Evolutionary conservation across 1,140 invertebrate genomes (phyloP), one percentile per base, ranked within the genome.

Genomic region (Diorhabda elongata): DNA sequence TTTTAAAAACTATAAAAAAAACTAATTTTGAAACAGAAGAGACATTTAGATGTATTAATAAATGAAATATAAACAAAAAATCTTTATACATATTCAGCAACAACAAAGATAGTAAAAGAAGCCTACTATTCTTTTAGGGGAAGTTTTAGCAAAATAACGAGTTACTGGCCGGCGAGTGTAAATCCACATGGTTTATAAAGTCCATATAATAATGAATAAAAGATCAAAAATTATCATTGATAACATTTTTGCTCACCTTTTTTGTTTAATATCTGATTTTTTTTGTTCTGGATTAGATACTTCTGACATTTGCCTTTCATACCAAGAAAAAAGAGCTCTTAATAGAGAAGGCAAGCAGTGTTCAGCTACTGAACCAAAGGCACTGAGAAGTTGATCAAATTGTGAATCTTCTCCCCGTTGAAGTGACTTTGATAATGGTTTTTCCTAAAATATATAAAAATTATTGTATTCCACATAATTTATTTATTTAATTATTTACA

Each of bases 261-360:
- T 91, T 70, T 89, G 89, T 80, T 89, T 90, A 63, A 85, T 85
- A 76, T 91, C 90, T 73, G 85, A 84, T 76, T 87, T 84, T 68
- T 84, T 84, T 44, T 81, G 80, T 75, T 85, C 83, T n/a, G 77
- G 85, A 58, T 83, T 82, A 44, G 83, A 81, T 70, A 84, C 83
- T 64, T 91, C 88, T 2, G 87, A 87, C 75, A 95, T 89, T 82
- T 98, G 95, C 47, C 93, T 83, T 73, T 98, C 94, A 79, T 98
- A 95, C 98, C 98, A 99, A 43, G 93, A 91, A 79, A 98, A 95
- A 7, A 99, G 81, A n/a, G 96, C 95, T 67, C 90, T 85, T 58
- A 99, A 82, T 67, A 99, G 86, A 6, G 98, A 99, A 2, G 98
- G 98, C 56, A 99, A 83, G 83, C 97, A 98, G 81, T 99, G 95